phyloP scores from a whole-genome alignment of 2,888 invertebrate species.

The Myopa testacea region DNA sequence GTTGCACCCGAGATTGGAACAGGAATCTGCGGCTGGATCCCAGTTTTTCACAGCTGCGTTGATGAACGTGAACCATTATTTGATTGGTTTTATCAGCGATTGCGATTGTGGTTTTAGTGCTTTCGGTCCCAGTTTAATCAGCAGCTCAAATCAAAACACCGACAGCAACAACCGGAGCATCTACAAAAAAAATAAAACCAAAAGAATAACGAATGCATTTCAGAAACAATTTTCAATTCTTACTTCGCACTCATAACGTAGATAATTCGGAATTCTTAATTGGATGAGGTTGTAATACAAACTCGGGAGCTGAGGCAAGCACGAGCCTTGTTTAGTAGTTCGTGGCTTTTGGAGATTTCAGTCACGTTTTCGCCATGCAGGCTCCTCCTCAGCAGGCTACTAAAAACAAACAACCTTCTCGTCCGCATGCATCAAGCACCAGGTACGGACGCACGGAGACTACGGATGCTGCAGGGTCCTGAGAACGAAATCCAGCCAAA shows the following conservation, averaged over 20 bases:
- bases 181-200: background rate
- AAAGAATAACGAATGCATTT: background rate
- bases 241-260: background rate
- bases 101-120: too few species aligned
- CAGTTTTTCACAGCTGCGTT: too few species aligned
- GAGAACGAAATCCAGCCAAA: background rate
- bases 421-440: too few species aligned
- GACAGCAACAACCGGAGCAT: too few species aligned
- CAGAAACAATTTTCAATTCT: background rate
- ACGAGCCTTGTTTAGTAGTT: too few species aligned
- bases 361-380: slow-evolving; percentile 44
- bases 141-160: too few species aligned
- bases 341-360: background rate
- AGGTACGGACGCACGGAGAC: too few species aligned
- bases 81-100: slow-evolving; percentile 11
- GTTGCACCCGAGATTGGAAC: background rate
- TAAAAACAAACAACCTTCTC: too few species aligned
- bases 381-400: background rate
- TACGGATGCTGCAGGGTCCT: too few species aligned
- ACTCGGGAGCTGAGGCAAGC: background rate
- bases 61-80: background rate
- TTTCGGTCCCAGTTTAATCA: too few species aligned
- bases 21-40: too few species aligned
- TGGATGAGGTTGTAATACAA: slow-evolving; percentile 11
- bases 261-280: background rate